phyloP scores from a whole-genome alignment of 2,888 invertebrate genomes.

The Dasypogon diadema region DNA sequence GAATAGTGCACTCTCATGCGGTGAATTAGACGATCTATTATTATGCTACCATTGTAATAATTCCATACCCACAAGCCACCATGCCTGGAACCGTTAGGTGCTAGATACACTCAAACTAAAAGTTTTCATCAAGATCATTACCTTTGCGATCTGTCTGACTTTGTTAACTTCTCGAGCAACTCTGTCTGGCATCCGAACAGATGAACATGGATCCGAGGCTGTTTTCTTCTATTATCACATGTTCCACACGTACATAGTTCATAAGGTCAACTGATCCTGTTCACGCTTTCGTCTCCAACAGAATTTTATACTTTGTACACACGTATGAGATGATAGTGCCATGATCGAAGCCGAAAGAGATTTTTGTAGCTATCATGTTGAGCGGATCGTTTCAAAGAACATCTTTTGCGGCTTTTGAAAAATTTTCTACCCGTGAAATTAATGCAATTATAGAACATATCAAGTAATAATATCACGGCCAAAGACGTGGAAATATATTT shows the following conservation, averaged over 20 bases:
- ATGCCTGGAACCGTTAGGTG: slow-evolving; percentile 34
- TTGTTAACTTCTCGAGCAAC: slow-evolving; percentile 9
- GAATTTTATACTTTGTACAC: neutral
- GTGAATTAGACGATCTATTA: slow-evolving; percentile 32
- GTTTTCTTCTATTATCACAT: slow-evolving; percentile 53
- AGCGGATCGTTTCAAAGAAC: slow-evolving; percentile 29
- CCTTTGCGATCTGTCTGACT: neutral
- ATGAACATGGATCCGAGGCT: neutral
- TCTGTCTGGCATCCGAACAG: neutral
- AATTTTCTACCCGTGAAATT: slow-evolving; percentile 41
- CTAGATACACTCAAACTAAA: slow-evolving; percentile 15
- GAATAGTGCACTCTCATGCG: slow-evolving; percentile 40
- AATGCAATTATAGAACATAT: slow-evolving; percentile 31
- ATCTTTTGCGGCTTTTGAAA: neutral
- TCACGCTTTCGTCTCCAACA: slow-evolving; percentile 49
- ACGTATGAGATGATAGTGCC: slow-evolving; percentile 22
- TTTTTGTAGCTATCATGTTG: slow-evolving; percentile 1
- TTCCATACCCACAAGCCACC: slow-evolving; percentile 30
- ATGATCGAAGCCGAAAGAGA: neutral
- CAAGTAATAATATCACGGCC: neutral
- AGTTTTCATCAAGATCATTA: slow-evolving; percentile 31
- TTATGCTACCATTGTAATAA: slow-evolving; percentile 36
- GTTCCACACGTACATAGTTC: slow-evolving; percentile 52
- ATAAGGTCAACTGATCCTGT: slow-evolving; percentile 55
- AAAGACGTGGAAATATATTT: neutral